phyloP scores from a whole-genome alignment of 2,113 vertebrate genomes.

The Carollia perspicillata region DNA sequence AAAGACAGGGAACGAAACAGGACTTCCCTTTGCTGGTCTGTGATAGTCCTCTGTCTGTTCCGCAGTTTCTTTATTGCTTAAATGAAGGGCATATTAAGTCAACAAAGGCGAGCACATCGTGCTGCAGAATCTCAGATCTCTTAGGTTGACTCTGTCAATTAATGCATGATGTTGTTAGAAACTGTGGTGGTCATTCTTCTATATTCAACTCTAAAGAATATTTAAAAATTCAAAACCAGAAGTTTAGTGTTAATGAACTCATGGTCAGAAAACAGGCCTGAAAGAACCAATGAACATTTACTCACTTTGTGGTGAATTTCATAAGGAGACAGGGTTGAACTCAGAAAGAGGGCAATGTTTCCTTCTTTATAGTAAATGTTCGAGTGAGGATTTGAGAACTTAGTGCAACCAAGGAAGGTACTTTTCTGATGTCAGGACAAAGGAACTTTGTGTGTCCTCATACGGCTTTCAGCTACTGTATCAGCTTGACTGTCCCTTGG shows the following conservation, averaged over 20 bases:
- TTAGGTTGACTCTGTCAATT: not conserved
- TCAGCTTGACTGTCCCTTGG: not conserved
- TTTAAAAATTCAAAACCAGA: not conserved
- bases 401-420: not conserved
- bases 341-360: not conserved
- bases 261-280: not conserved
- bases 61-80: not conserved
- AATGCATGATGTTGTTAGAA: not conserved
- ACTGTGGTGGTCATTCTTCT: not conserved
- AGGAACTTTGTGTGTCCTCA: not conserved
- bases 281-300: not conserved
- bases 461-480: not conserved
- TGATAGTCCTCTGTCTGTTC: not conserved
- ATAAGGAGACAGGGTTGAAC: not conserved
- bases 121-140: conserved; percentile 20
- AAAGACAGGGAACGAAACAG: not conserved
- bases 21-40: not conserved
- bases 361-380: not conserved
- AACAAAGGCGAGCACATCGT: not conserved
- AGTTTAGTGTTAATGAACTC: not conserved
- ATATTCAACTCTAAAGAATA: not conserved
- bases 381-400: not conserved
- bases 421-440: not conserved
- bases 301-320: not conserved
- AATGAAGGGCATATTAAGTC: not conserved